phyloP scores from a whole-genome alignment of 2,797 vertebrate genomes.

The Chelon auratus region DNA sequence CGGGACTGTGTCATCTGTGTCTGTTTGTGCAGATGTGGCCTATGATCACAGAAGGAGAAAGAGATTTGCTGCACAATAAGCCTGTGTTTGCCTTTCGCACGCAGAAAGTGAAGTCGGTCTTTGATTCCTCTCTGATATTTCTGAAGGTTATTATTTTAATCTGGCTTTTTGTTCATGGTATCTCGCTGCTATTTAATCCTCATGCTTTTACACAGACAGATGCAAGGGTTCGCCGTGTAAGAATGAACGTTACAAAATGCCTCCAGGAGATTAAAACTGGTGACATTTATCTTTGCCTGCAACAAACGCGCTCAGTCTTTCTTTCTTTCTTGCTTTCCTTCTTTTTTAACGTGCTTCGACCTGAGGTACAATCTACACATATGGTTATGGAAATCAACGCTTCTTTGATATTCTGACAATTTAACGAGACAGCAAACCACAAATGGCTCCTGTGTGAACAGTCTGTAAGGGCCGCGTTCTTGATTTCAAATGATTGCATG shows the following conservation, averaged over 20 bases:
- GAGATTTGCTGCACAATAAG: slow-evolving; percentile 21
- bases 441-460: slow-evolving; percentile 16
- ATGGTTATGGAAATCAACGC: slow-evolving; percentile 29
- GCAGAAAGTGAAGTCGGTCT: slow-evolving; percentile 1
- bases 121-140: slow-evolving; percentile 39
- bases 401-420: slow-evolving; percentile 43
- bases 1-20: slow-evolving; percentile 37
- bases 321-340: background rate
- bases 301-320: slow-evolving; percentile 33
- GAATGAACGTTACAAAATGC: slow-evolving; percentile 39
- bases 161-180: slow-evolving; percentile 37
- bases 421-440: slow-evolving; percentile 45
- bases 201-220: slow-evolving; percentile 8
- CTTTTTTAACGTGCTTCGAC: slow-evolving; percentile 20
- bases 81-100: slow-evolving; percentile 15
- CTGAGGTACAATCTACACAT: slow-evolving; percentile 31
- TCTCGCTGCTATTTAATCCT: slow-evolving; percentile 44
- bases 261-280: slow-evolving; percentile 59
- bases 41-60: slow-evolving; percentile 44
- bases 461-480: slow-evolving; percentile 45
- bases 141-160: slow-evolving; percentile 39
- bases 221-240: slow-evolving; percentile 25
- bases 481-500: slow-evolving; percentile 54
- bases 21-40: slow-evolving; percentile 57
- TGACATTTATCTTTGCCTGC: slow-evolving; percentile 67